A percentile compares a stretch with the other conserved stretches of the same genome.
These are phyloP conservation scores for Sebastes nivosus DNA, from an alignment of 2,797 vertebrate genomes.

Conservation along the genomic window DNA sequence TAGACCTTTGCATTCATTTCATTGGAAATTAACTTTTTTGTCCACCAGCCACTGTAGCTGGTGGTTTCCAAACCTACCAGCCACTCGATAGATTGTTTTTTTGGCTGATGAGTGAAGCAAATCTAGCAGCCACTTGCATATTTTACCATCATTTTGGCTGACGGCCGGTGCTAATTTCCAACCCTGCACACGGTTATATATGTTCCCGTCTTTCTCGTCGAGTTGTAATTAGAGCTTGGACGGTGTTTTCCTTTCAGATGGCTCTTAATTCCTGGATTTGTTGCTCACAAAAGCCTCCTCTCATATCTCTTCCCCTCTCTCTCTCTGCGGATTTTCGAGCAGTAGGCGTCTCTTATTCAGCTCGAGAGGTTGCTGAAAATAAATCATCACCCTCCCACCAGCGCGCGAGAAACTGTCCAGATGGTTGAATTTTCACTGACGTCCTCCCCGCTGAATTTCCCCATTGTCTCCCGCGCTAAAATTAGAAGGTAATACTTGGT, in stretches of 20 bases:
- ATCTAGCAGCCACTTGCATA: no score
- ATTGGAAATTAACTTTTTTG: no score
- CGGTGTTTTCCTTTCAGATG: slow-evolving; percentile 68
- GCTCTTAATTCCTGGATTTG: slow-evolving; percentile 74
- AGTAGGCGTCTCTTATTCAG: slow-evolving; percentile 69
- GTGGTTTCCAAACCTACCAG: no score
- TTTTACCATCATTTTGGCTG: no score
- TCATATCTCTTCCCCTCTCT: slow-evolving; percentile 38
- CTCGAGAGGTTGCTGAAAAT: slow-evolving; percentile 72
- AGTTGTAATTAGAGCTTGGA: slow-evolving; percentile 66
- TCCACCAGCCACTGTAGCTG: no score
- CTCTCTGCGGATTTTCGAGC: slow-evolving; percentile 58
- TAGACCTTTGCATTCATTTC: no score
- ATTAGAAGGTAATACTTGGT: slow-evolving; percentile 75
- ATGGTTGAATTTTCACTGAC: slow-evolving; percentile 74
- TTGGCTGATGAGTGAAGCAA: no score
- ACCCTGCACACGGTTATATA: not conserved
- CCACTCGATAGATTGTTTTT: no score
- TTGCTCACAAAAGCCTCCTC: slow-evolving; percentile 59
- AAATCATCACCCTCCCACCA: slow-evolving; percentile 75
- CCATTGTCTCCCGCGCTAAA: slow-evolving; percentile 75
- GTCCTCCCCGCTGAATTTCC: slow-evolving; percentile 73
- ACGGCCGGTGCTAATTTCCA: no score
- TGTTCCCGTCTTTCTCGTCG: slow-evolving; percentile 3
- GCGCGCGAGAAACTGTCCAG: slow-evolving; percentile 66